phyloP scores from a whole-genome alignment of 1,140 invertebrate genomes.

The Halotydeus destructor region DNA sequence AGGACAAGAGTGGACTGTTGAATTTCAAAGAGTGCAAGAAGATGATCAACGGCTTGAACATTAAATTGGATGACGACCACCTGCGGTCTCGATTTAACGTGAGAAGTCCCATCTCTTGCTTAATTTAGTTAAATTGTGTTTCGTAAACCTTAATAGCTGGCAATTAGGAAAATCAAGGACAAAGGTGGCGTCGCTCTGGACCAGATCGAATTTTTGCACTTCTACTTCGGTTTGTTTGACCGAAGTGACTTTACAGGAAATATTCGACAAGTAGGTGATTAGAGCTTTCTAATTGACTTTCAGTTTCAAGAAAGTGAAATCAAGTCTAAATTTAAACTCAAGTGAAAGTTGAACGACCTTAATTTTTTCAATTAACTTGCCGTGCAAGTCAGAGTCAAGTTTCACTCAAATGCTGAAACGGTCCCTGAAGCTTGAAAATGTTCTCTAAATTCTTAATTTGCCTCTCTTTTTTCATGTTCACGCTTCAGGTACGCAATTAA shows the following conservation, averaged over 20 bases:
- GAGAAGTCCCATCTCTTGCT: too few species aligned
- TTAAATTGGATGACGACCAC: background rate
- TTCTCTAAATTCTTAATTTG: too few species aligned
- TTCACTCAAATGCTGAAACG: too few species aligned
- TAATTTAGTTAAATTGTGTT: background rate
- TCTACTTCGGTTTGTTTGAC: background rate
- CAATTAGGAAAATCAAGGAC: background rate
- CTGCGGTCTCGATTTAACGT: background rate
- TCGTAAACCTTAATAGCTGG: background rate
- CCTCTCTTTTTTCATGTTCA: background rate
- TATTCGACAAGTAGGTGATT: background rate
- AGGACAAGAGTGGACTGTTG: background rate
- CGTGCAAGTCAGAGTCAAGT: too few species aligned
- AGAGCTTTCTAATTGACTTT: too few species aligned
- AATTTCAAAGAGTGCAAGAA: background rate
- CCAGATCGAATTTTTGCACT: constrained; percentile 1
- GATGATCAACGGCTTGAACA: background rate
- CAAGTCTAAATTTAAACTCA: too few species aligned
- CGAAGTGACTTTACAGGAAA: background rate
- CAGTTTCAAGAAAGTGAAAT: too few species aligned
- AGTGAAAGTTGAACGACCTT: too few species aligned
- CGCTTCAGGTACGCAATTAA: background rate
- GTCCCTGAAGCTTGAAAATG: too few species aligned
- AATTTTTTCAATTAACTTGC: too few species aligned
- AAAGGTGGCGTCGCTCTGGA: background rate